Conservation (phyloP, 1,140 invertebrate species). For the Bicyclus anynana region DNA sequence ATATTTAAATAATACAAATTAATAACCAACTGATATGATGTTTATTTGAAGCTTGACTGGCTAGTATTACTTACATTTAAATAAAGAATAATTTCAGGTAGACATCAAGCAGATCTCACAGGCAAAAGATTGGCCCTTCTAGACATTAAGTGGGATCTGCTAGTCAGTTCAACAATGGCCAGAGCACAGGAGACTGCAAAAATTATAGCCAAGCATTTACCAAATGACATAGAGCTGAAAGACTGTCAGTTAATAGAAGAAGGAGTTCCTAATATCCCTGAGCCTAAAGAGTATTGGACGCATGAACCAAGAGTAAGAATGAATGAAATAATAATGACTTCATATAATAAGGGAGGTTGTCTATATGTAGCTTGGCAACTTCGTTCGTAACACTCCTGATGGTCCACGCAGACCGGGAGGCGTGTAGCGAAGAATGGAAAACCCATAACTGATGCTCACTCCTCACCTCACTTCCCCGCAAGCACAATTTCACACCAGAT, state of each 20-base stretch:
- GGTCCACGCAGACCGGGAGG: no score
- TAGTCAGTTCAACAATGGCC: constrained; percentile 95
- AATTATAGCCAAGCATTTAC: constrained; percentile 86
- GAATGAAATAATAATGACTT: background rate
- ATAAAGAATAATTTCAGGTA: constrained; percentile 77
- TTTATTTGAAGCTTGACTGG: no score
- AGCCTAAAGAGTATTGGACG: constrained; percentile 91
- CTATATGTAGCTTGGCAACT: no score
- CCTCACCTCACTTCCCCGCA: no score
- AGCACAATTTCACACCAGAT: no score
- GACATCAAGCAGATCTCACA: constrained; percentile 89
- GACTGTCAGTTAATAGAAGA: constrained; percentile 91
- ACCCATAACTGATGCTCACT: no score
- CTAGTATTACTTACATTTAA: no score
- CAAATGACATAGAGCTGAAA: constrained; percentile 77
- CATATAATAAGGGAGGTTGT: no score
- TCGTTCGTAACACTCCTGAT: no score
- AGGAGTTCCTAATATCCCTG: constrained; percentile 96
- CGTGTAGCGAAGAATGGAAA: no score
- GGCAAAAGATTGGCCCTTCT: constrained; percentile 87
- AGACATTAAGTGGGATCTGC: constrained; percentile 85
- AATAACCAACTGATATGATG: no score
- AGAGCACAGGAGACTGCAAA: constrained; percentile 93
- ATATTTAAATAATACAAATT: no score
- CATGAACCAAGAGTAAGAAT: constrained; percentile 78